phyloP scores from a whole-genome alignment of 2,113 vertebrate genomes.

The Pelmatolapia mariae region DNA sequence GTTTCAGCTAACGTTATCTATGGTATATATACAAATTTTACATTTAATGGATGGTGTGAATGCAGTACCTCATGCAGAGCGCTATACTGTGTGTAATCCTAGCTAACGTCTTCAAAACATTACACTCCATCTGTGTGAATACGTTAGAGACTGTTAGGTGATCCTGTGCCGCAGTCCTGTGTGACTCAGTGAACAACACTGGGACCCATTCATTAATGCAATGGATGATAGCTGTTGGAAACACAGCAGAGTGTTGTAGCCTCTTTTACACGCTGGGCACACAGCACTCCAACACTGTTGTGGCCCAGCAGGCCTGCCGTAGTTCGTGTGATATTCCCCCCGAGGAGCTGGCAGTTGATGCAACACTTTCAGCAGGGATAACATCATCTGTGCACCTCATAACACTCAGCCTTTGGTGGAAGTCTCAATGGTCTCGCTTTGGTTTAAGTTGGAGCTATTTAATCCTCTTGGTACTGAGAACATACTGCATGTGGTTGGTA shows the following conservation, averaged over 20 bases:
- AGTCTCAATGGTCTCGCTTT: constrained; percentile 4
- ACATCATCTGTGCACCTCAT: constrained; percentile 44
- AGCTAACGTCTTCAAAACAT: not conserved
- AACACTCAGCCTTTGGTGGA: not conserved
- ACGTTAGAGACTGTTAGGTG: constrained; percentile 18
- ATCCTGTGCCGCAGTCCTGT: not conserved
- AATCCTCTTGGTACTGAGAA: not conserved
- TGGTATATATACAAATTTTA: not conserved
- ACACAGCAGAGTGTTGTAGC: not conserved
- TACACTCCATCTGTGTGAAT: not conserved
- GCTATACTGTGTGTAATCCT: not conserved
- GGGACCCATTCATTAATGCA: constrained; percentile 40
- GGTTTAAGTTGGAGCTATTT: not conserved
- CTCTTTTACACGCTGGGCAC: constrained; percentile 50
- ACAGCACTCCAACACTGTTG: constrained; percentile 24
- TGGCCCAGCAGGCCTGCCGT: constrained; percentile 40
- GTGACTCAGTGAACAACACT: constrained; percentile 31
- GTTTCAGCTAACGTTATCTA: not conserved
- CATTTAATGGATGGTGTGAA: not conserved
- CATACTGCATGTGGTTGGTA: not conserved
- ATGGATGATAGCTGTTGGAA: constrained; percentile 35
- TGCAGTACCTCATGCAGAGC: not conserved
- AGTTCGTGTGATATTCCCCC: not conserved
- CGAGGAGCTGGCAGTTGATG: constrained; percentile 49
- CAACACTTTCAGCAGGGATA: constrained; percentile 44